These are phyloP conservation scores for Macquaria ambigua DNA, from an alignment of 2,113 vertebrate species.

Conservation along the genomic window DNA sequence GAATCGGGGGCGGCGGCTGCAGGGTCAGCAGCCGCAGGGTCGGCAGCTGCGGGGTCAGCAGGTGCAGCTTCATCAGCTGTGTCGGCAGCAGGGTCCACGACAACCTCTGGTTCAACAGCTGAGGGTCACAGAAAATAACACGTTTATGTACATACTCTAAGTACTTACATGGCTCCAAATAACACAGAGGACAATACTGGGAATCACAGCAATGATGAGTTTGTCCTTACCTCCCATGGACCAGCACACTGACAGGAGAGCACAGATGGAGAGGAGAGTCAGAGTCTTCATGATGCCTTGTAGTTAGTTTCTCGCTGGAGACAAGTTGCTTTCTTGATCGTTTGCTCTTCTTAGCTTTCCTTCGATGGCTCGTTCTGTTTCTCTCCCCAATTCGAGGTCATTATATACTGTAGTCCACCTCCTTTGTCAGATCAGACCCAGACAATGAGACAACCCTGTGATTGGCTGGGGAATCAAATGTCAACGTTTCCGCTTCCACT, in stretches of 20 bases:
- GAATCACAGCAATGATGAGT: not conserved
- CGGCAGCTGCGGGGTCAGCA: conserved; percentile 21
- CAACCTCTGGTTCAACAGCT: conserved; percentile 72
- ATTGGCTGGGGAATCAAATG: conserved; percentile 82
- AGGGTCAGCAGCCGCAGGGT: not conserved
- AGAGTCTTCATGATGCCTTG: conserved; percentile 84
- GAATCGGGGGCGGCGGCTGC: not conserved
- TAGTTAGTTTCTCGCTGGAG: conserved; percentile 17
- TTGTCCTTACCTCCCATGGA: conserved; percentile 80
- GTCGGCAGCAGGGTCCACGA: conserved; percentile 55
- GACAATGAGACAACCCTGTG: conserved; percentile 50
- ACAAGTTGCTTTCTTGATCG: conserved; percentile 19
- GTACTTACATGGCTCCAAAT: not conserved
- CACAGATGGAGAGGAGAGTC: conserved; percentile 76
- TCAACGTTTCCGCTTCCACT: conserved; percentile 76
- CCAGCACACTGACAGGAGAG: conserved; percentile 81
- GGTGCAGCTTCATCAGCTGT: conserved; percentile 40
- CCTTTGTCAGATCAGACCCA: conserved; percentile 63
- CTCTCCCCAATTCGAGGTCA: conserved; percentile 49
- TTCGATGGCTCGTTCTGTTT: conserved; percentile 53
- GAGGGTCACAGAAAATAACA: conserved; percentile 30
- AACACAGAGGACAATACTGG: not conserved
- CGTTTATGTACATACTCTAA: not conserved
- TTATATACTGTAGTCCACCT: conserved; percentile 80
- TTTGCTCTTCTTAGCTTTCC: conserved; percentile 37